Evolutionary conservation across 2,888 invertebrate species (phyloP).

Genomic region (Hydraecia micacea): DNA sequence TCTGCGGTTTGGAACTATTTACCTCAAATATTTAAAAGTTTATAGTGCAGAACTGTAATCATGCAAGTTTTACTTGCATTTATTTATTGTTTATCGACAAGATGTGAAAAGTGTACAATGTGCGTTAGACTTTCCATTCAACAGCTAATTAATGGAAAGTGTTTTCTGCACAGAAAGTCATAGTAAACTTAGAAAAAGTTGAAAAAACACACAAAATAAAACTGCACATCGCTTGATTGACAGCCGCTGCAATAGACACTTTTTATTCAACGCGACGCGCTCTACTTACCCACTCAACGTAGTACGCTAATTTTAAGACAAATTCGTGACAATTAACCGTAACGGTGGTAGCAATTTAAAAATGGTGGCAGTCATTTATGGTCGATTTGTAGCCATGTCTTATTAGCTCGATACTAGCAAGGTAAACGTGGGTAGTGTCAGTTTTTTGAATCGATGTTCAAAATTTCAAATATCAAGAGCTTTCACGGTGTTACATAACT

Average conservation of each 20-base stretch:
- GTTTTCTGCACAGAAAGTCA: slow-evolving; percentile 75
- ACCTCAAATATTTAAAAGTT: slow-evolving; percentile 17
- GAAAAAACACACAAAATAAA: slow-evolving; percentile 72
- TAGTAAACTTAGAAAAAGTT: slow-evolving; percentile 71
- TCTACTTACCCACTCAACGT: slow-evolving; percentile 74
- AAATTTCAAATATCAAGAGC: slow-evolving; percentile 46
- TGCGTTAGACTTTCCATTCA: slow-evolving; percentile 69
- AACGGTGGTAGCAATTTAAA: slow-evolving; percentile 64
- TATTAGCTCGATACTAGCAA: slow-evolving; percentile 11
- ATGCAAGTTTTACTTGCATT: slow-evolving; percentile 25
- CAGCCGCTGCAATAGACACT: slow-evolving; percentile 72
- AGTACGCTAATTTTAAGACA: slow-evolving; percentile 75
- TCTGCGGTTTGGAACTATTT: slow-evolving; percentile 25
- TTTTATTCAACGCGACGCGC: slow-evolving; percentile 75
- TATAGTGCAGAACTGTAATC: slow-evolving; percentile 27
- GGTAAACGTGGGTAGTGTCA: neutral
- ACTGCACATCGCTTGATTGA: slow-evolving; percentile 72
- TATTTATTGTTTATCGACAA: slow-evolving; percentile 42
- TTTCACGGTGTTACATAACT: slow-evolving; percentile 65
- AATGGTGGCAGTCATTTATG: slow-evolving; percentile 59
- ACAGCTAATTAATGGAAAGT: slow-evolving; percentile 77
- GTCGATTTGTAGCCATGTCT: slow-evolving; percentile 37
- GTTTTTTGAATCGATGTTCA: slow-evolving; percentile 35
- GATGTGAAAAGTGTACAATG: slow-evolving; percentile 34
- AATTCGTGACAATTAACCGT: slow-evolving; percentile 75